These are phyloP conservation scores for Diadegma fenestrale DNA, from an alignment of 2,888 invertebrate species.

Conservation along the genomic window DNA sequence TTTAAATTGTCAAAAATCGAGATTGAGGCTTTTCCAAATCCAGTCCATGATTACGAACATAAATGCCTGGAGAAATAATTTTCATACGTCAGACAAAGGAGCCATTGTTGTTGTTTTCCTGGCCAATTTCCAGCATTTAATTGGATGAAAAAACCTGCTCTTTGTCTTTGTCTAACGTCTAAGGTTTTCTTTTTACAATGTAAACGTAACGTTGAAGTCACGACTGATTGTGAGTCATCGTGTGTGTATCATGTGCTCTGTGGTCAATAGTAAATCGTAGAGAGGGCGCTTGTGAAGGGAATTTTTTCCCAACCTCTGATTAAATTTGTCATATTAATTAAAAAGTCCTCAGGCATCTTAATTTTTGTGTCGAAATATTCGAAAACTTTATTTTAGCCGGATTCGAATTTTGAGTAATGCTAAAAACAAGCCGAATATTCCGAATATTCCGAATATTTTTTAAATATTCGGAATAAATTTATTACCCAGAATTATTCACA, in stretches of 20 bases:
- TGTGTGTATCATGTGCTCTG: constrained; percentile 60
- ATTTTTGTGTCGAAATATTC: background rate
- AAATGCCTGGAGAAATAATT: background rate
- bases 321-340: constrained; percentile 14
- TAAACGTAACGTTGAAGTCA: constrained; percentile 36
- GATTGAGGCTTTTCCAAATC: background rate
- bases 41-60: background rate
- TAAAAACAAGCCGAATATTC: background rate
- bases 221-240: constrained; percentile 62
- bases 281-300: constrained; percentile 48
- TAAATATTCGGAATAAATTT: background rate
- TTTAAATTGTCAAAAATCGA: background rate
- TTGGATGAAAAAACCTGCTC: constrained; percentile 12
- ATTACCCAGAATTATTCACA: background rate
- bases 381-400: background rate
- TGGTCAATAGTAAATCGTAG: constrained; percentile 51
- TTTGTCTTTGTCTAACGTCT: constrained; percentile 16
- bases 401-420: background rate
- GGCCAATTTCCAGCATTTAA: background rate
- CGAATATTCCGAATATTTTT: no score
- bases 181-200: constrained; percentile 40
- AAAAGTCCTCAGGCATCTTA: background rate
- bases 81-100: background rate
- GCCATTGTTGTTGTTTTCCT: background rate
- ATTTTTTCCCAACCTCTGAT: constrained; percentile 36